Evolutionary conservation across 92 coral and sea anemone species (phyloP).

Genomic region (Scolanthus callimorphus): DNA sequence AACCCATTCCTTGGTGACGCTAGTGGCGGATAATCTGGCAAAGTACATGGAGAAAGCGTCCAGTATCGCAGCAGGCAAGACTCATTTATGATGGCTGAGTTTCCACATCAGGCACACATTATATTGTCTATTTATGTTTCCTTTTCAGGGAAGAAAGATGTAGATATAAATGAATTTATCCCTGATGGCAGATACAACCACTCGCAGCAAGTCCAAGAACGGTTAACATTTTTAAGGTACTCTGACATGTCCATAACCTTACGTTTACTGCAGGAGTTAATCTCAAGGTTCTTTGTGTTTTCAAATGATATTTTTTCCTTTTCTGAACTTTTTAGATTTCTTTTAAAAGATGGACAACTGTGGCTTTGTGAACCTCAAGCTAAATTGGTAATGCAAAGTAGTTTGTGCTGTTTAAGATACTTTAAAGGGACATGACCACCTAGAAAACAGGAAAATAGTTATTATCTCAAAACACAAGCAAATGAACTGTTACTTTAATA

Average conservation of each 20-base stretch:
- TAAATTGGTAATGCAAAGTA: slow-evolving; percentile 94
- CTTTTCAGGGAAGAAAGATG: slow-evolving; percentile 62
- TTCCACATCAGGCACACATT: too few species aligned
- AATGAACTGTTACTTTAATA: too few species aligned
- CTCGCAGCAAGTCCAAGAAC: slow-evolving; percentile 88
- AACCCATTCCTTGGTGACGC: slow-evolving; percentile 76
- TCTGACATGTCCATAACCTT: too few species aligned
- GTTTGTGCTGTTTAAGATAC: too few species aligned
- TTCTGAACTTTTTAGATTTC: slow-evolving; percentile 49
- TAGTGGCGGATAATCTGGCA: slow-evolving; percentile 90
- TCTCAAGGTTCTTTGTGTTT: too few species aligned
- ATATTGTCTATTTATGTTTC: not conserved
- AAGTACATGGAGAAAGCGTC: slow-evolving; percentile 83
- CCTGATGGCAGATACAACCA: slow-evolving; percentile 95
- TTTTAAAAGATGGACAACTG: slow-evolving; percentile 94
- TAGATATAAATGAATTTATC: slow-evolving; percentile 64
- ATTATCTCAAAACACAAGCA: too few species aligned
- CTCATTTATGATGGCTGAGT: too few species aligned
- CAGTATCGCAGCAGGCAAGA: slow-evolving; percentile 45
- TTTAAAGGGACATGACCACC: too few species aligned
- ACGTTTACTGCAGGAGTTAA: too few species aligned
- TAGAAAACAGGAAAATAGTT: too few species aligned
- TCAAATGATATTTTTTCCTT: not conserved
- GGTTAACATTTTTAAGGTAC: slow-evolving; percentile 83
- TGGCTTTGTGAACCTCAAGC: slow-evolving; percentile 98